A percentile compares a stretch with the other conserved stretches of the same genome.
phyloP scores from a whole-genome alignment of 2,797 vertebrate species.

The Semotilus atromaculatus region DNA sequence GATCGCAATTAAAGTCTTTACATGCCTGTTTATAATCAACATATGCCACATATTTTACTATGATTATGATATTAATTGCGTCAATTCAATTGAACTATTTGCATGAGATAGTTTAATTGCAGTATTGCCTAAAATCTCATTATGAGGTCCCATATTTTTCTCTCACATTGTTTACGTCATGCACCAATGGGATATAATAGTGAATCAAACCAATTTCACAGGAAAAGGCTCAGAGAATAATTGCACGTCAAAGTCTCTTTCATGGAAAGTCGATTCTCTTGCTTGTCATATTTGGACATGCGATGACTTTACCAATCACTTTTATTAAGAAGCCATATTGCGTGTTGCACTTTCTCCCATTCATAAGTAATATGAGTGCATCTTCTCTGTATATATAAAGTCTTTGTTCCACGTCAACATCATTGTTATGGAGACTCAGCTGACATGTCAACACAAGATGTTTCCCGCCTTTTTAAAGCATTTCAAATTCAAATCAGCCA shows the following conservation, averaged over 20 bases:
- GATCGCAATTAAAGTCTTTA: no score
- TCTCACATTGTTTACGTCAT: no score
- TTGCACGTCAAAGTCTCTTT: neutral
- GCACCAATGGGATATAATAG: neutral
- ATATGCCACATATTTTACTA: no score
- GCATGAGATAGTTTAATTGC: no score
- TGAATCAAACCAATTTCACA: neutral
- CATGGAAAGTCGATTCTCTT: no score
- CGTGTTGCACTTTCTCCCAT: no score
- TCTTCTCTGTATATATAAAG: no score
- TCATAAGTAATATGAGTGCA: neutral
- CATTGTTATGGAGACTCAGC: neutral
- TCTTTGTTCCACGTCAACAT: neutral
- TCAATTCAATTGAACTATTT: no score
- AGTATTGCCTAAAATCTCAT: no score
- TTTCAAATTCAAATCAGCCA: neutral
- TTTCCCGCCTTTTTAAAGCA: neutral
- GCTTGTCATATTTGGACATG: neutral
- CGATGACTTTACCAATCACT: neutral
- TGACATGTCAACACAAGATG: neutral
- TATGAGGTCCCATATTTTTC: no score
- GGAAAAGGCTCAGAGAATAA: neutral
- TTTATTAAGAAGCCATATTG: neutral
- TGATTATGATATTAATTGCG: no score
- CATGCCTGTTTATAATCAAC: no score